Base-by-base conservation (phyloP, 2,797 vertebrate species). In the Cottoperca gobio region DNA sequence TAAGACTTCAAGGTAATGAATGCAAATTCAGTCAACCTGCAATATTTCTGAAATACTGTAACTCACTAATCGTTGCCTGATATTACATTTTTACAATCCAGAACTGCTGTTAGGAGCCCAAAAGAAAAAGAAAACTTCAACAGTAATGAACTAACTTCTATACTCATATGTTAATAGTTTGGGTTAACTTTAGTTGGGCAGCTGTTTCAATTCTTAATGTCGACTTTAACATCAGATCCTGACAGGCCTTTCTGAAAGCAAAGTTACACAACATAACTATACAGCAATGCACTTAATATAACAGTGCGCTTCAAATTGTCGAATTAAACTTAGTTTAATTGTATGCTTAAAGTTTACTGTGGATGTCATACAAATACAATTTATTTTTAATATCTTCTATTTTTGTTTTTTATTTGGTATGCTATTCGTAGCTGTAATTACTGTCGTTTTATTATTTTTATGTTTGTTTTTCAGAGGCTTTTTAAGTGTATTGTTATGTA, bases 21-120 rank as follows among this genome's bases (percentile, higher is more conserved):
- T 39, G 35, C 8, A 39, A 31, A 59, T 48, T 53, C 11, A 72
- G 33, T 24, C 31, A 52, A 76, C 76, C 5, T 45, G 23, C 21
- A 39, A 31, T 45, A 45, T 24, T 21, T 23, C 17, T 50, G 8
- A 75, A 70, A 61, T 26, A 61, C 28, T n/a, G 16, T 19, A 39
- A 46, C 33, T 13, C 26, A 49, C 65, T 17, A 52, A 75, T 69
- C 23, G 35, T 19, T 39, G 12, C 19, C 37, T 8, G 43, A 50
- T 57, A 26, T 37, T 2, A 28, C 1, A 39, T 35, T 19, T 69
- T 58, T 40, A 31, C 13, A 46, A 19, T 31, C 42, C 5, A 39
- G 26, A 26, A 26, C 26, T 26, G 26, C n/a, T 26, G 26, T 26
- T 5, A 26, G 26, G 26, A 26, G 26, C 26, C 26, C 26, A 26